Percentiles rank a stretch among this genome's conserved stretches.
Evolutionary conservation across 1,140 invertebrate species (phyloP).

Genomic region (Brachionus manjavacas): DNA sequence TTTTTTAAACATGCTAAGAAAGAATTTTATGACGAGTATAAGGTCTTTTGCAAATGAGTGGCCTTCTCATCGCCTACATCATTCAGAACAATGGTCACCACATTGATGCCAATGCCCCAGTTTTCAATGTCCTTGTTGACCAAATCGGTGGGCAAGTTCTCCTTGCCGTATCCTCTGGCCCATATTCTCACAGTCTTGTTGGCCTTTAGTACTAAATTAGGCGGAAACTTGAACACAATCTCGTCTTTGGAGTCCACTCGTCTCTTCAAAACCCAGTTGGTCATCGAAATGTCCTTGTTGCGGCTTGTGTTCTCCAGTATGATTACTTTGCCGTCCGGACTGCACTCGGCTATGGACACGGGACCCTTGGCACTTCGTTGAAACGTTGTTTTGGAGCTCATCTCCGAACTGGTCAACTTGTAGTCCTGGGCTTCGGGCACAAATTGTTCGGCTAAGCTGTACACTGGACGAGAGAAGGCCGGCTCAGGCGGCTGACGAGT

Average conservation of each 20-base stretch:
- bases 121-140: conserved; percentile 40
- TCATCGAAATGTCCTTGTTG: conserved; percentile 46
- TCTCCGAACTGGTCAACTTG: conserved; percentile 57
- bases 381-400: conserved; percentile 61
- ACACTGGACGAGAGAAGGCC: not conserved
- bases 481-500: not conserved
- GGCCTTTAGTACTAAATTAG: conserved; percentile 6
- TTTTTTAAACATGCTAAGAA: not conserved
- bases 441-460: not conserved
- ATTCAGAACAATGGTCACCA: conserved; percentile 54
- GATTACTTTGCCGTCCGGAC: conserved; percentile 60
- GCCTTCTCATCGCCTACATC: conserved; percentile 55
- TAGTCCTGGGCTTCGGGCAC: not conserved
- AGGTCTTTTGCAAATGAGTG: conserved; percentile 56
- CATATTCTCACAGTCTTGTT: conserved; percentile 42
- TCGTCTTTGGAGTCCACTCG: conserved; percentile 41
- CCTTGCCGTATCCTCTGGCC: conserved; percentile 34
- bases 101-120: conserved; percentile 55
- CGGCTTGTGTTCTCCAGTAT: conserved; percentile 58
- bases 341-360: conserved; percentile 58
- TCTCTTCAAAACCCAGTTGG: conserved; percentile 14
- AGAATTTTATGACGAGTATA: conserved; percentile 44
- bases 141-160: conserved; percentile 34
- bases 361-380: conserved; percentile 59
- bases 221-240: conserved; percentile 31